Conservation (phyloP, 2,888 invertebrate species). For the Blastobasis lacticolella region DNA sequence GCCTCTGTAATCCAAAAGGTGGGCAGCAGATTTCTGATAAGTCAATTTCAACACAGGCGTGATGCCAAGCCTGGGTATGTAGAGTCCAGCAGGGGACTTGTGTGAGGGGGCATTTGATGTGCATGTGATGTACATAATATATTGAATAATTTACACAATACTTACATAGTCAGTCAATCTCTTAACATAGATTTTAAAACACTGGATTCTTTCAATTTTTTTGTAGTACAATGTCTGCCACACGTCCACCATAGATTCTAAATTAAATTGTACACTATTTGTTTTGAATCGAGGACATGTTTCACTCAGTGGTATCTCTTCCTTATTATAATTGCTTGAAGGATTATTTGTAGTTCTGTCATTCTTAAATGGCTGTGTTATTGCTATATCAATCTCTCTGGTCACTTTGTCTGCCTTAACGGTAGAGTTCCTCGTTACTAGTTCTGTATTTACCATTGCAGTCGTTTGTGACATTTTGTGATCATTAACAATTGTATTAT, state of each 20-base stretch:
- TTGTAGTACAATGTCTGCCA: constrained; percentile 35
- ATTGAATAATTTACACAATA: neutral
- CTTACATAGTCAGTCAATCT: constrained; percentile 23
- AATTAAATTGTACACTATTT: constrained; percentile 15
- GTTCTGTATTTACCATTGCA: neutral
- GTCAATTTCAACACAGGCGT: no score
- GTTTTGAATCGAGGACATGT: neutral
- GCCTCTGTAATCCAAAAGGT: no score
- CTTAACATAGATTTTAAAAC: constrained; percentile 33
- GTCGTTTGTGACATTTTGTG: neutral
- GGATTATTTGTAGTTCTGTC: no score
- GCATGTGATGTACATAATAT: no score
- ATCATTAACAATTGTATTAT: neutral
- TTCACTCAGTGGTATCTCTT: neutral
- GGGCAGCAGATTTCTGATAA: no score
- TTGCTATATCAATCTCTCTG: no score
- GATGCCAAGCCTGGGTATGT: no score
- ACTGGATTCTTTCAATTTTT: constrained; percentile 22
- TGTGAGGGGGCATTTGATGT: no score
- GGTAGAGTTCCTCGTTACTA: neutral
- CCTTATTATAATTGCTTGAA: neutral
- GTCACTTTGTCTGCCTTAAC: neutral
- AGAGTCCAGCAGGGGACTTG: no score
- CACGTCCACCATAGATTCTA: constrained; percentile 26
- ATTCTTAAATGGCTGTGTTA: no score